Evolutionary conservation across 2,113 vertebrate genomes (phyloP).

Genomic region (Etheostoma spectabile): DNA sequence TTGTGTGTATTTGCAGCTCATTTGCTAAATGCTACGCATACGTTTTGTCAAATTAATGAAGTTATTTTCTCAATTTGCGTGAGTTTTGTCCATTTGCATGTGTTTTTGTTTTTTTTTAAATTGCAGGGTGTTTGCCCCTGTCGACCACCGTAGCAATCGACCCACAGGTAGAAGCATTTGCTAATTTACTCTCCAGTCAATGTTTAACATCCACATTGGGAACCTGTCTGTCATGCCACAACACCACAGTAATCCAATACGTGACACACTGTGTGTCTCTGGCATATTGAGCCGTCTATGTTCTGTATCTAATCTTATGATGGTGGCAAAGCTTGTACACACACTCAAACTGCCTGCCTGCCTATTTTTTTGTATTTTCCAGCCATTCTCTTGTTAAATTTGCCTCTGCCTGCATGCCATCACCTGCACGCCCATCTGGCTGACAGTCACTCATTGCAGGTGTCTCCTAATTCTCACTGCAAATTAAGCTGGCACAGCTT

Average conservation of each 20-base stretch:
- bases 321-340: constrained; percentile 13
- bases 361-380: constrained; percentile 23
- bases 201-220: constrained; percentile 11
- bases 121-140: too few species aligned
- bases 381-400: constrained; percentile 20
- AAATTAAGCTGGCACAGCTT: constrained; percentile 11
- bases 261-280: constrained; percentile 12
- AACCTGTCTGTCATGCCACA: constrained; percentile 6
- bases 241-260: constrained; percentile 13
- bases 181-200: not conserved
- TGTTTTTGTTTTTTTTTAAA: too few species aligned
- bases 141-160: not conserved
- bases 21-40: too few species aligned
- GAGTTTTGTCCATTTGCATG: too few species aligned
- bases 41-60: too few species aligned
- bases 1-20: too few species aligned
- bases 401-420: constrained; percentile 20
- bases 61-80: too few species aligned
- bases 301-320: constrained; percentile 46
- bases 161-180: not conserved
- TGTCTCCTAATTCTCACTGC: not conserved
- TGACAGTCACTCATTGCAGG: not conserved
- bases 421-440: constrained; percentile 20
- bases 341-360: constrained; percentile 24
- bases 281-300: constrained; percentile 53